A percentile compares a stretch with the other conserved stretches of the same genome.
Conservation (phyloP, 1,140 invertebrate genomes). For the Meloidogyne hapla region DNA sequence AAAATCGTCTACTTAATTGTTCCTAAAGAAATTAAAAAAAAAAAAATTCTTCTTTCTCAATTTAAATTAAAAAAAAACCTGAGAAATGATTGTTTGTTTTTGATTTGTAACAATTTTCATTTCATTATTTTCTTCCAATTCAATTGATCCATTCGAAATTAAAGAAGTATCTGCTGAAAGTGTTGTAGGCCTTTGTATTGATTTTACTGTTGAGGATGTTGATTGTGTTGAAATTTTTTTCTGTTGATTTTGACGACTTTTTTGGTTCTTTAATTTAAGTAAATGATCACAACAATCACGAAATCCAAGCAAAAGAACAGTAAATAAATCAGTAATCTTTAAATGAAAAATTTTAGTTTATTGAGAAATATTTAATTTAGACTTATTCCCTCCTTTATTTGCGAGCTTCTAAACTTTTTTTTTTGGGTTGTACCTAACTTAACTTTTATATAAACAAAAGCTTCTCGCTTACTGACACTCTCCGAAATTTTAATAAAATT, state of each 20-base stretch:
- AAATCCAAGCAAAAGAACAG: constrained; percentile 44
- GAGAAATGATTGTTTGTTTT: not conserved
- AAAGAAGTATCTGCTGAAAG: not conserved
- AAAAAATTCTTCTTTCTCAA: not conserved
- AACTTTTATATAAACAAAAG: too few species aligned
- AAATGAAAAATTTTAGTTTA: not conserved
- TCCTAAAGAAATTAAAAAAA: constrained; percentile 27
- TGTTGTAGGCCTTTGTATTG: not conserved
- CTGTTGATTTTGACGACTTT: constrained; percentile 47
- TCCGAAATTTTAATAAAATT: too few species aligned
- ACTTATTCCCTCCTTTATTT: too few species aligned
- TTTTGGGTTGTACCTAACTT: too few species aligned
- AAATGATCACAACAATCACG: constrained; percentile 54
- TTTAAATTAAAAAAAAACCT: not conserved
- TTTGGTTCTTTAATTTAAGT: constrained; percentile 31
- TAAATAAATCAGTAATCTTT: constrained; percentile 50
- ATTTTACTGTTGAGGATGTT: not conserved
- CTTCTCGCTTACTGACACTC: too few species aligned
- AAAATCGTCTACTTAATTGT: constrained; percentile 43
- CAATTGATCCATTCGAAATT: not conserved
- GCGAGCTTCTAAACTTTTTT: too few species aligned
- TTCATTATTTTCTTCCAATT: not conserved
- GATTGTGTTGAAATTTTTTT: not conserved
- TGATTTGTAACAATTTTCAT: not conserved
- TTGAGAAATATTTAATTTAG: not conserved